Evolutionary conservation across 2,888 invertebrate species (phyloP).

Genomic region (Tenthredo amoena): DNA sequence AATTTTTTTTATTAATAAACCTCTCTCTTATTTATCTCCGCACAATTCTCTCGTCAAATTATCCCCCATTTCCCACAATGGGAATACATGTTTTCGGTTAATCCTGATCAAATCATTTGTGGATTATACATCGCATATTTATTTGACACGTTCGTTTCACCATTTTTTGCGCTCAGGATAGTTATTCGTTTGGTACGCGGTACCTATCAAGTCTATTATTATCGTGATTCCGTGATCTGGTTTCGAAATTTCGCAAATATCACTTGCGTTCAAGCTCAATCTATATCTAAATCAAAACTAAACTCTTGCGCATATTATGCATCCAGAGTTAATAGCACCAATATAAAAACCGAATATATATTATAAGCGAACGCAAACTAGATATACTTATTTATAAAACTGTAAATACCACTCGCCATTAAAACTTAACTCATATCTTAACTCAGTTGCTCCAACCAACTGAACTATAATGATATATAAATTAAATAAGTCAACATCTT

Average conservation of each 20-base stretch:
- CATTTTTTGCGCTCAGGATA: background rate
- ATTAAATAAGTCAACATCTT: constrained; percentile 31
- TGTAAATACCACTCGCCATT: constrained; percentile 12
- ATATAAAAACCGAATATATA: constrained; percentile 20
- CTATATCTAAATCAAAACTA: background rate
- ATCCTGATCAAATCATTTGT: background rate
- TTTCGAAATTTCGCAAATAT: constrained; percentile 1
- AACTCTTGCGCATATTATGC: background rate
- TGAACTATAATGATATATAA: constrained; percentile 19
- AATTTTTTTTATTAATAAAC: constrained; percentile 5
- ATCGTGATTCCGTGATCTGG: background rate
- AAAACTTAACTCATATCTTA: background rate
- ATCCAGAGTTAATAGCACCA: constrained; percentile 18
- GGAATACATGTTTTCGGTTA: background rate
- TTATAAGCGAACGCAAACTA: constrained; percentile 13
- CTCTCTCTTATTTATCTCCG: background rate
- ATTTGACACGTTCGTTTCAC: background rate
- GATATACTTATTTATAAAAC: constrained; percentile 17
- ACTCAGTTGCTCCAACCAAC: background rate
- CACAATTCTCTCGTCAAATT: background rate
- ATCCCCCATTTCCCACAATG: background rate
- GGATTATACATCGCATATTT: background rate
- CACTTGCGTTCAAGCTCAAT: background rate
- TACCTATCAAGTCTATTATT: background rate
- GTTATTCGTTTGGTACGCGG: background rate